Base-by-base conservation (phyloP, 2,888 invertebrate species). In the Willowsia nigromaculata region DNA sequence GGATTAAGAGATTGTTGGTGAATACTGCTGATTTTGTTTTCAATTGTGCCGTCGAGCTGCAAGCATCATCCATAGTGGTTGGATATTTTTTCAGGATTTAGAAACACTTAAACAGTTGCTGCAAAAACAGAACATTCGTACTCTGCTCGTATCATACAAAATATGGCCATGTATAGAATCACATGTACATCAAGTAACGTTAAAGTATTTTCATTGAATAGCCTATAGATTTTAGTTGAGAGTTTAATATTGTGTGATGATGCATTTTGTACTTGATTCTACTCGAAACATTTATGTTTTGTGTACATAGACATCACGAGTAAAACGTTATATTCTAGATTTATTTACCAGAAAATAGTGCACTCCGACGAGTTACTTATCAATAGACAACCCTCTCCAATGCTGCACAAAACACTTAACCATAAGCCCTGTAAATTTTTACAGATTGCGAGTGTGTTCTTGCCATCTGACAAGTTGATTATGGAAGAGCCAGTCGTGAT, bases 371-470 rank as follows among this genome's bases (percentile, higher is more conserved):
- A 37, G 37, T 68, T 37, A 40, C 68, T 53, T 30, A 2, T 27
- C 50, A 53, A 47, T 80, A 56, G 18, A 78, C n/a, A 56, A 30
- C 56, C 78, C 78, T 80, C 78, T 80, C 78, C 25, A 27, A n/a
- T n/a, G 27, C 30, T 27, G 56, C 53, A 33, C 78, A 80, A 50
- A 80, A 80, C 78, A 80, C 78, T 80, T 80, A 80, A 80, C 78
- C 78, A 80, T 80, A 80, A 80, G 78, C 78, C 56, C 56, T 30
- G 56, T 80, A 80, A 80, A 80, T 56, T 80, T n/a, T 56, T 56
- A 33, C 78, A 18, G 27, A 56, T 56, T 18, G 56, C 30, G 30
- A 62, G 62, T 62, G 47, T 78, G 53, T 78, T 47, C 25, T 47
- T 47, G 47, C 43, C 74, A 74, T 74, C 18, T 74, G 40, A 62